Percentiles rank a stretch among this genome's conserved stretches.
Conservation (phyloP, 2,888 invertebrate species). For the Drosophila neotestacea region DNA sequence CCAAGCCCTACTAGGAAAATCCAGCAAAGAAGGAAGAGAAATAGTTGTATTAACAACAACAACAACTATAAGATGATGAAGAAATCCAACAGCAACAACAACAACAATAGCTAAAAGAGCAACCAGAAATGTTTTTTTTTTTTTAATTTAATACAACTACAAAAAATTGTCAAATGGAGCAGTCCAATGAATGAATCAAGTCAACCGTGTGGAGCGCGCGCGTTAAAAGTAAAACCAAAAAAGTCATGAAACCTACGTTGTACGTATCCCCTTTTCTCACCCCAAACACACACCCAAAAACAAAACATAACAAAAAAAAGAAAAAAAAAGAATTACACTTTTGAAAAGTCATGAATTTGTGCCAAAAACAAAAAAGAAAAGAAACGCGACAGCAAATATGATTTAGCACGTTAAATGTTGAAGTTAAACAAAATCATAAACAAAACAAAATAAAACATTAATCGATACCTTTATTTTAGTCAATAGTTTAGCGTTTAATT, state of each 20-base stretch:
- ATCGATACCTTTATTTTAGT: constrained; percentile 43
- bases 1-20: constrained; percentile 92
- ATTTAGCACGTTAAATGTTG: constrained; percentile 70
- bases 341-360: constrained; percentile 72
- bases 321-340: constrained; percentile 17
- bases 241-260: constrained; percentile 71
- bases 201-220: constrained; percentile 70
- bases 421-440: constrained; percentile 43
- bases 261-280: constrained; percentile 54
- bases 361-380: constrained; percentile 52
- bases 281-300: constrained; percentile 4
- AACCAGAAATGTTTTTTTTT: constrained; percentile 40
- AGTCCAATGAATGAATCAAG: constrained; percentile 60
- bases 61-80: constrained; percentile 25
- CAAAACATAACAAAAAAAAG: constrained; percentile 12
- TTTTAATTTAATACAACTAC: constrained; percentile 17
- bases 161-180: constrained; percentile 74
- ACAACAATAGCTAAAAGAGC: constrained; percentile 54
- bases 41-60: constrained; percentile 17
- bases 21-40: constrained; percentile 2
- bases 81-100: constrained; percentile 8
- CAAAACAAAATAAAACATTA: constrained; percentile 5
- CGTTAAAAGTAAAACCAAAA: constrained; percentile 55
- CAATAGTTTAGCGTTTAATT: constrained; percentile 56
- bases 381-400: constrained; percentile 51